Base-by-base conservation (phyloP, 1,140 invertebrate genomes). In the Sminthurinus signatus region DNA sequence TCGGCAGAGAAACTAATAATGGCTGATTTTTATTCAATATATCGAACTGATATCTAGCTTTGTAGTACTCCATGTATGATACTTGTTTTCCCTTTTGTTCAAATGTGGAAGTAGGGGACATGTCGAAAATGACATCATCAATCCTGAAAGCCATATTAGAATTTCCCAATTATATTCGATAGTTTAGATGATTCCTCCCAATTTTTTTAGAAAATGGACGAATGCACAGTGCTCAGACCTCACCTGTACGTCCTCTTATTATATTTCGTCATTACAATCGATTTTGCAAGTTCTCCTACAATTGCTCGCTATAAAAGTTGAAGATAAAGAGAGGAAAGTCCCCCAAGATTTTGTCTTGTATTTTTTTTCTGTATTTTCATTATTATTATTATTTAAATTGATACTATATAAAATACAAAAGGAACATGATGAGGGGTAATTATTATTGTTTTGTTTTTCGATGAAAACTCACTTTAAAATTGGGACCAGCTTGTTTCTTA, bases 161-260 rank as follows among this genome's bases (percentile, higher is more conserved):
- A n/a, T n/a, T n/a, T 48, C 51, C 17, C 39, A 2, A 43, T 68
- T 68, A 36, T 68, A 68, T 2, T 23, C 27, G 19, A 61, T 63
- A 46, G 64, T 60, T 0, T 64, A 58, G 27, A 68, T 54, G 12
- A 29, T 61, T 2, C 62, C 57, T 32, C 60, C 42, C n/a, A 65
- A 2, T 46, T 60, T n/a, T n/a, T n/a, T n/a, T n/a, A n/a, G n/a
- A n/a, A n/a, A n/a, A n/a, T n/a, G n/a, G n/a, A n/a, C n/a, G n/a
- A n/a, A n/a, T n/a, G n/a, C n/a, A n/a, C n/a, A n/a, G n/a, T n/a
- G n/a, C n/a, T n/a, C n/a, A n/a, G n/a, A n/a, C n/a, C n/a, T n/a
- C n/a, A n/a, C n/a, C n/a, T 76, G 67, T 89, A 90, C 0, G 85
- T 87, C 69, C 83, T 84, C 65, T 89, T 86, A 68, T 89, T 90